Conservation (phyloP, 2,113 vertebrate species). For the Paraplagusia blochii region DNA sequence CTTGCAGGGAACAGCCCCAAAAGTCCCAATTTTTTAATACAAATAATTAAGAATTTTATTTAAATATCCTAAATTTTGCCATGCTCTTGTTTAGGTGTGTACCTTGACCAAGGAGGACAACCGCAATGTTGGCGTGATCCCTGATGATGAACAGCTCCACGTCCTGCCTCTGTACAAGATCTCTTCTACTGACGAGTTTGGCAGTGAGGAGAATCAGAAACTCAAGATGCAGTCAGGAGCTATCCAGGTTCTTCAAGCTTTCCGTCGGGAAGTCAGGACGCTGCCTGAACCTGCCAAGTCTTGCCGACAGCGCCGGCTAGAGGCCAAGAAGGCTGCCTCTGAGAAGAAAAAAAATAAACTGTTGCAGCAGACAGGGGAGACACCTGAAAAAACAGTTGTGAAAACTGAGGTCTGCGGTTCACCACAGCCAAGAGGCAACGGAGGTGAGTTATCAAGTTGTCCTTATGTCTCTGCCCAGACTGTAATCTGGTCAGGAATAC, state of each 20-base stretch:
- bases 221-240: conserved; percentile 90
- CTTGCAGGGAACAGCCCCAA: too few species aligned
- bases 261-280: conserved; percentile 91
- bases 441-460: conserved; percentile 59
- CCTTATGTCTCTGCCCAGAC: not conserved
- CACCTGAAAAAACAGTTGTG: conserved; percentile 82
- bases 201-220: conserved; percentile 87
- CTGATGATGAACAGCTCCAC: conserved; percentile 93
- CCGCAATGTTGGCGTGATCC: conserved; percentile 84
- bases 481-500: not conserved
- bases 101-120: conserved; percentile 98
- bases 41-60: not conserved
- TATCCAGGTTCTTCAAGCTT: conserved; percentile 90
- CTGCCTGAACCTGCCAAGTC: conserved; percentile 95
- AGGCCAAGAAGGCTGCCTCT: conserved; percentile 88
- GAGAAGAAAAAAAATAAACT: conserved; percentile 95
- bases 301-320: conserved; percentile 89
- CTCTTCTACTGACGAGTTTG: conserved; percentile 87
- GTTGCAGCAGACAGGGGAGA: conserved; percentile 84
- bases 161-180: conserved; percentile 95
- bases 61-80: not conserved
- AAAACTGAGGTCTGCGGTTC: conserved; percentile 68
- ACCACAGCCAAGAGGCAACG: conserved; percentile 71
- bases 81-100: conserved; percentile 82
- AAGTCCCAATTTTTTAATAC: too few species aligned